Percentiles rank a stretch among this genome's conserved stretches.
Conservation (phyloP, 2,888 invertebrate species). For the Theretra japonica region DNA sequence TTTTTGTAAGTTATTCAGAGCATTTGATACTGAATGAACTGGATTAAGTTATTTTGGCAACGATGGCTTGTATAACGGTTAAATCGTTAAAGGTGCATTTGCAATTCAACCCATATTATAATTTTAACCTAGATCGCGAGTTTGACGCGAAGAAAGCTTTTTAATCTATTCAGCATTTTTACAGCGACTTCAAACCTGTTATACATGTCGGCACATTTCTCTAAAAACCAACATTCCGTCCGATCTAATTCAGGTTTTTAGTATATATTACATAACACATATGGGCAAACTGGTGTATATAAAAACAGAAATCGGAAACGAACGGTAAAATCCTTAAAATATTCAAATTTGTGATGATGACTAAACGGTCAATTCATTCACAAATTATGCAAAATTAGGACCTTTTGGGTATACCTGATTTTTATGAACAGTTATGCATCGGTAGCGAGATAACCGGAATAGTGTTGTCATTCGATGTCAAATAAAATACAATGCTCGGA, state of each 20-base stretch:
- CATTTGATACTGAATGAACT: neutral
- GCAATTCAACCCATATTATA: constrained; percentile 25
- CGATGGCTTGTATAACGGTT: constrained; percentile 8
- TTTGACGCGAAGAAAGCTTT: constrained; percentile 12
- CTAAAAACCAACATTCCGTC: neutral
- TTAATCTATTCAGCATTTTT: constrained; percentile 14
- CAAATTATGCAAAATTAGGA: constrained; percentile 49
- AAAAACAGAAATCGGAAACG: constrained; percentile 34
- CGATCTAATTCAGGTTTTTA: constrained; percentile 5
- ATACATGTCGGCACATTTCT: neutral
- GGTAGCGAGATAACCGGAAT: constrained; percentile 55
- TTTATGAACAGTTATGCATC: constrained; percentile 50
- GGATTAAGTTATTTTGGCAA: constrained; percentile 22
- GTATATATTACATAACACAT: constrained; percentile 5
- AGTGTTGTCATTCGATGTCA: constrained; percentile 47
- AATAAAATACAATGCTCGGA: constrained; percentile 48
- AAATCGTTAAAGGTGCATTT: constrained; percentile 5
- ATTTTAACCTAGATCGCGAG: constrained; percentile 16
- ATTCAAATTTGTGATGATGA: constrained; percentile 36
- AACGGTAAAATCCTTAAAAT: constrained; percentile 41
- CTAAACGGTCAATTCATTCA: constrained; percentile 35
- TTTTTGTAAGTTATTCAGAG: neutral
- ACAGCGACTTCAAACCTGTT: constrained; percentile 4
- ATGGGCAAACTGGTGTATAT: constrained; percentile 5
- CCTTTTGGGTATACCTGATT: constrained; percentile 42